A percentile compares a stretch with the other conserved stretches of the same genome.
phyloP scores from a whole-genome alignment of 2,113 vertebrate species.

The Malurus elegans region DNA sequence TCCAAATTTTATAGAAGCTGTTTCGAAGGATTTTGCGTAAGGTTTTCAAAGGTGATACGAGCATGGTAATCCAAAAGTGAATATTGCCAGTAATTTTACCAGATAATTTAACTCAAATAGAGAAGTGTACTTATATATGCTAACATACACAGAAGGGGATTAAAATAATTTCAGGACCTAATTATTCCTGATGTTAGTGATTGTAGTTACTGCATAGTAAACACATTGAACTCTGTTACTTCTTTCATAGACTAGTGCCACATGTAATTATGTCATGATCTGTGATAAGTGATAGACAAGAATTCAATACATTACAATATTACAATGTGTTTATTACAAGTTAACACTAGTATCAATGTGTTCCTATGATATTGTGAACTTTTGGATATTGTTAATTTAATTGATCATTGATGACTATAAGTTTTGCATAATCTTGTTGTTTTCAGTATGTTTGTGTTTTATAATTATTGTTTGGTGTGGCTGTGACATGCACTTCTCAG shows the following conservation, averaged over 20 bases:
- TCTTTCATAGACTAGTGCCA: constrained; percentile 1
- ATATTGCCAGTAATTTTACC: neutral
- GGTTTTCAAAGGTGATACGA: neutral
- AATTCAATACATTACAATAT: neutral
- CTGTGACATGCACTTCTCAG: neutral
- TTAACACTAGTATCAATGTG: neutral
- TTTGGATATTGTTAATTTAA: neutral
- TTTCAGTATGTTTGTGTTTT: neutral
- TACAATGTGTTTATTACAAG: neutral
- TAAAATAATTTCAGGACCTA: constrained; percentile 14
- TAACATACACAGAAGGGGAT: constrained; percentile 38
- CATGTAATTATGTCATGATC: neutral
- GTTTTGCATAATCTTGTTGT: neutral
- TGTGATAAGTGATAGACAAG: neutral
- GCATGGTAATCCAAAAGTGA: neutral
- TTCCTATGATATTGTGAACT: neutral
- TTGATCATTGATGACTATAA: neutral
- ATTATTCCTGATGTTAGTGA: constrained; percentile 1
- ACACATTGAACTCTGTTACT: neutral
- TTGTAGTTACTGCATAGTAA: constrained; percentile 15
- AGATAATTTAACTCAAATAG: constrained; percentile 7
- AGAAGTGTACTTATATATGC: constrained; percentile 19
- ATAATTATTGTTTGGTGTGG: neutral
- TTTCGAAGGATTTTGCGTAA: constrained; percentile 90
- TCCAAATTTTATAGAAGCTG: constrained; percentile 89